These are phyloP conservation scores for Heliconius nattereri DNA, from an alignment of 1,140 invertebrate species.

Conservation along the genomic window DNA sequence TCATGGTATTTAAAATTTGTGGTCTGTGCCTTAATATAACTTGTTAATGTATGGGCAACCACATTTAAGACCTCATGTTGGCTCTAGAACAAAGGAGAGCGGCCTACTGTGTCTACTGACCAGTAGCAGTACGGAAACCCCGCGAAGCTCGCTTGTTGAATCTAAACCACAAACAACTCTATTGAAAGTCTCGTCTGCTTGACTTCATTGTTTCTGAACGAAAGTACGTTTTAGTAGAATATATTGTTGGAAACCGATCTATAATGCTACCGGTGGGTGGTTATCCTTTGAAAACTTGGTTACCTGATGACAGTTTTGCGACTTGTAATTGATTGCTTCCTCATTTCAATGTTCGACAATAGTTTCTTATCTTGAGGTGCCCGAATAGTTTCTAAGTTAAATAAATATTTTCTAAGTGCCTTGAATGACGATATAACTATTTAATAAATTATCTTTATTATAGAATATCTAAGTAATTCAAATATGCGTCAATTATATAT, in stretches of 20 bases:
- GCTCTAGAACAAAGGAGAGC: conserved; percentile 57
- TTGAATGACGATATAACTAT: not conserved
- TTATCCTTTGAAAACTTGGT: conserved; percentile 46
- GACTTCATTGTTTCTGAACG: conserved; percentile 54
- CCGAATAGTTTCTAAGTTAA: not conserved
- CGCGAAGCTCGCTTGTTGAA: conserved; percentile 55
- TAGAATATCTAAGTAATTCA: too few relatives aligned
- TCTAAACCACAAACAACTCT: conserved; percentile 74
- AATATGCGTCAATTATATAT: too few relatives aligned
- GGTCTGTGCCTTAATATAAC: conserved; percentile 26
- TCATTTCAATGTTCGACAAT: conserved; percentile 31
- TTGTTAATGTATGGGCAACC: conserved; percentile 52
- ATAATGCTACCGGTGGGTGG: conserved; percentile 76
- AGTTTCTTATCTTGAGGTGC: not conserved
- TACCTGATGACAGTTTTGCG: conserved; percentile 72
- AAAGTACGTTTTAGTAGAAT: conserved; percentile 53
- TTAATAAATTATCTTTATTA: not conserved
- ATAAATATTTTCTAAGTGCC: not conserved
- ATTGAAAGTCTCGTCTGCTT: conserved; percentile 45
- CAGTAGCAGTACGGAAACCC: conserved; percentile 63
- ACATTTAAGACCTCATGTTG: conserved; percentile 69
- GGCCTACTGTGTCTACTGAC: conserved; percentile 52
- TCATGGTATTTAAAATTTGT: conserved; percentile 37
- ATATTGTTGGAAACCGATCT: conserved; percentile 70
- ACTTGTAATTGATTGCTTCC: conserved; percentile 71